phyloP scores from a whole-genome alignment of 1,140 invertebrate species.

The Pollicipes pollicipes region DNA sequence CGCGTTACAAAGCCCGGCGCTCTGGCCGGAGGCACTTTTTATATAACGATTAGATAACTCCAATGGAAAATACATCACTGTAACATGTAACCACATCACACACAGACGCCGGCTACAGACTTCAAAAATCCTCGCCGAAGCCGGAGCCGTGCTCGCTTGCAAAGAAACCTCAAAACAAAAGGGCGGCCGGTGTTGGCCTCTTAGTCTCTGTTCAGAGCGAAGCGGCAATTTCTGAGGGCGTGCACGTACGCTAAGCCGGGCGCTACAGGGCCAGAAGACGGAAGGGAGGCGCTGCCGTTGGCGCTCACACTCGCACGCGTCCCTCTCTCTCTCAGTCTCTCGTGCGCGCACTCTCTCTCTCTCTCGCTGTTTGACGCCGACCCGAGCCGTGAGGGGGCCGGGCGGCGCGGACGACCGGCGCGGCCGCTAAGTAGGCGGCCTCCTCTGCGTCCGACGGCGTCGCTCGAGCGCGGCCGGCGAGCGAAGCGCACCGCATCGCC shows the following conservation, averaged over 20 bases:
- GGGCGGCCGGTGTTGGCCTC: background rate
- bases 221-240: background rate
- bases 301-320: too few species aligned
- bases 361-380: too few species aligned
- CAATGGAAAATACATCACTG: conserved; percentile 2
- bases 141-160: background rate
- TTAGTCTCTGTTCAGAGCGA: background rate
- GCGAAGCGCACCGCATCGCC: too few species aligned
- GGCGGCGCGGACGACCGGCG: too few species aligned
- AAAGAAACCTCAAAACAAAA: background rate
- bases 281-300: background rate
- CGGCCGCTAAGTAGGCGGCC: background rate
- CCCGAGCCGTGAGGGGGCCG: too few species aligned
- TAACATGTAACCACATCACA: background rate
- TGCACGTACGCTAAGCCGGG: background rate
- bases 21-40: background rate
- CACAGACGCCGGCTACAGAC: background rate
- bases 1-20: background rate
- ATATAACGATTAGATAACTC: conserved; percentile 2
- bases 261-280: background rate
- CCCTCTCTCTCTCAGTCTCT: background rate
- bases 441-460: too few species aligned
- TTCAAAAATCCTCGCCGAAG: background rate
- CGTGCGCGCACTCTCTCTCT: too few species aligned
- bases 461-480: too few species aligned